Evolutionary conservation across 2,113 vertebrate genomes (phyloP), one percentile per base, ranked within the genome.

Genomic region (Pseudorhombus dupliciocellatus): DNA sequence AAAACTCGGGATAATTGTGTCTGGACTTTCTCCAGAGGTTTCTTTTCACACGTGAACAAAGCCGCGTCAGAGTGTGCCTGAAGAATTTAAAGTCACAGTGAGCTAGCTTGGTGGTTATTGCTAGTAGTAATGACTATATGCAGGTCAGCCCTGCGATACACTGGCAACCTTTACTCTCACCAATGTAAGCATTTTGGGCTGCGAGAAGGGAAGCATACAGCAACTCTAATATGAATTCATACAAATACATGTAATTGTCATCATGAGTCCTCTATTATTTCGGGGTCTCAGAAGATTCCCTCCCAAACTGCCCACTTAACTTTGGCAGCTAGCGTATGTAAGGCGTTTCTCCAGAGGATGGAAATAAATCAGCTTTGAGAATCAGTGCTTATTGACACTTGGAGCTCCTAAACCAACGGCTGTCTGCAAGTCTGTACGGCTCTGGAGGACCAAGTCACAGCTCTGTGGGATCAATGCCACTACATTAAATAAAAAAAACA

Each of bases 401-500:
- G 7, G 46, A n/a, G 46, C 46, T 50, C 46, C 46, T 50, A 50
- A 50, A 50, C 21, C 24, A 62, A 68, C 66, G 74, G 26, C 40
- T 59, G 44, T 80, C 34, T 66, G 68, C 16, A 58, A 66, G 55
- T 54, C 55, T 51, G 25, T 40, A n/a, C 51, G 77, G 71, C 73
- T 66, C 40, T 61, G 54, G 18, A 37, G 77, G 55, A 55, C 64
- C 70, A 28, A 59, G 57, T 52, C 61, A 68, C 51, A 76, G 59
- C 37, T 67, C 59, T 70, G 55, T 64, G 57, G 28, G 70, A 37
- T 70, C 60, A 74, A 71, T 25, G 57, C 16, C 64, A 70, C 21
- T 77, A 82, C 64, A 78, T 62, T 54, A 63, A 66, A 56, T 74
- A 64, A 73, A 74, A 64, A 66, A 56, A 72, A 64, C 70, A 74